Evolutionary conservation across 2,888 invertebrate genomes (phyloP).

Genomic region (Callimorpha dominula): DNA sequence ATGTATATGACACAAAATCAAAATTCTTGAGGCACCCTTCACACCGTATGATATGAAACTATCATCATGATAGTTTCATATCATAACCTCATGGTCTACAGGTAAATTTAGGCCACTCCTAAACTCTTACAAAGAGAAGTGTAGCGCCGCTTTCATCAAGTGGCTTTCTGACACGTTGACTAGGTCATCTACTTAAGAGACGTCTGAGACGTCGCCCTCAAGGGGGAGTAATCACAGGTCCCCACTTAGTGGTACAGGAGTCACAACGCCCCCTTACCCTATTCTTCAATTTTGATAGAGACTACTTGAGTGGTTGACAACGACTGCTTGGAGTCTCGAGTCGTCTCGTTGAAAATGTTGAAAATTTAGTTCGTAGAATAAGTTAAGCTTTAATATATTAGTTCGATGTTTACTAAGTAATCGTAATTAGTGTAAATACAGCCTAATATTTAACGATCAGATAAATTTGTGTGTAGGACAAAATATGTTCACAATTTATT

Average conservation of each 20-base stretch:
- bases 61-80: too few species aligned
- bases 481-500: slow-evolving; percentile 3
- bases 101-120: too few species aligned
- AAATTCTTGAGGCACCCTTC: too few species aligned
- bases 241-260: not conserved
- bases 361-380: not conserved
- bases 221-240: too few species aligned
- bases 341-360: not conserved
- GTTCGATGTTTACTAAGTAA: not conserved
- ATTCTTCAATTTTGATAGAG: not conserved
- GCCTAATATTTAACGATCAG: not conserved
- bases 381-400: not conserved
- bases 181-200: not conserved
- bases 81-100: too few species aligned
- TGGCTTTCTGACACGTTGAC: not conserved
- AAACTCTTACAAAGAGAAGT: not conserved
- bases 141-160: not conserved
- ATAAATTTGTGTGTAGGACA: not conserved
- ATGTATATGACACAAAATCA: too few species aligned
- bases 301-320: not conserved
- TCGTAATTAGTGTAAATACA: not conserved
- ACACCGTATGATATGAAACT: too few species aligned
- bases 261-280: too few species aligned
- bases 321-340: not conserved
- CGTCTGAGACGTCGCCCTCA: too few species aligned